phyloP scores from a whole-genome alignment of 2,888 invertebrate species.

The Xylocampa areola region DNA sequence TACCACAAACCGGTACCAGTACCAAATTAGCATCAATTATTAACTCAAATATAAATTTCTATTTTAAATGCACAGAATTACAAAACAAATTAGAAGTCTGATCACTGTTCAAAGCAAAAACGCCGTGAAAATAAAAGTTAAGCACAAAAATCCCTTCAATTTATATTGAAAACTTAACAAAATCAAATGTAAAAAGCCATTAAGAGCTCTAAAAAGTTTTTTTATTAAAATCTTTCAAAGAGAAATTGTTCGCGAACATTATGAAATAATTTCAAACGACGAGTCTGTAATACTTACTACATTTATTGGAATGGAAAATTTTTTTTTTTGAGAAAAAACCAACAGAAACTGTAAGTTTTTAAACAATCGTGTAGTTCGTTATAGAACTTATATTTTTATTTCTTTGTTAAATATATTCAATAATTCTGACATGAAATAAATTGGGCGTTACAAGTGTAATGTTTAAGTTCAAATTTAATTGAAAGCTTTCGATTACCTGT shows the following conservation, averaged over 20 bases:
- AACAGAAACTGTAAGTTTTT: constrained; percentile 23
- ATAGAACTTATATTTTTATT: constrained; percentile 1
- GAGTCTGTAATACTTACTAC: constrained; percentile 29
- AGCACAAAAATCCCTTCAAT: constrained; percentile 38
- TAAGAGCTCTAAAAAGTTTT: constrained; percentile 52
- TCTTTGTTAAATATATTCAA: not conserved
- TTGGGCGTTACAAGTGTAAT: too few relatives aligned
- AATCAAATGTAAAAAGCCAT: constrained; percentile 60
- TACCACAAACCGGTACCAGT: not conserved
- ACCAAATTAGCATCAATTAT: not conserved
- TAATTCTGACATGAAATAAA: not conserved
- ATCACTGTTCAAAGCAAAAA: constrained; percentile 8
- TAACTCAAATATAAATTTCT: not conserved
- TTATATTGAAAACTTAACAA: constrained; percentile 50
- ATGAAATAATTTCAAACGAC: constrained; percentile 51
- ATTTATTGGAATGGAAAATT: constrained; percentile 37
- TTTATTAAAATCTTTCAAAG: constrained; percentile 56
- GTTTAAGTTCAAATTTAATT: too few relatives aligned
- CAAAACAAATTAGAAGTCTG: constrained; percentile 1
- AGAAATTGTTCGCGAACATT: constrained; percentile 52
- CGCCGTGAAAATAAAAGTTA: constrained; percentile 20
- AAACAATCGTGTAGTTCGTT: constrained; percentile 13
- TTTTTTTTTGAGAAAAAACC: constrained; percentile 14
- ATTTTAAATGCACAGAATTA: not conserved
- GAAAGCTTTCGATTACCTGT: too few relatives aligned